These are phyloP conservation scores for Dinoponera quadriceps DNA, from an alignment of 1,140 invertebrate genomes.

Conservation along the genomic window DNA sequence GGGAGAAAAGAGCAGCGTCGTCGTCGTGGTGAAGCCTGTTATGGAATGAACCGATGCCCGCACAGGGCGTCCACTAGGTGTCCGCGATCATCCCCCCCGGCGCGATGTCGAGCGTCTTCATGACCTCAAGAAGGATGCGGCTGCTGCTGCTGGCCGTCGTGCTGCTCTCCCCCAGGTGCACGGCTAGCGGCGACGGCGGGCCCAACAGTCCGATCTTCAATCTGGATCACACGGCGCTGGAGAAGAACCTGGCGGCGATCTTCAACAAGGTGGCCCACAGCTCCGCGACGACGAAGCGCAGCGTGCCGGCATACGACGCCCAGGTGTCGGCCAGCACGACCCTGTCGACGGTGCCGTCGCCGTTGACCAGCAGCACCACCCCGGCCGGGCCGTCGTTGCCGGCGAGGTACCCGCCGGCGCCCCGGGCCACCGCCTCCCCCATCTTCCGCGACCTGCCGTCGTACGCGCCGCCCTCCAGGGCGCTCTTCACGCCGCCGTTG, in stretches of 20 bases:
- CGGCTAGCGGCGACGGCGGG: conserved; percentile 76
- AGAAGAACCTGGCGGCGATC: conserved; percentile 88
- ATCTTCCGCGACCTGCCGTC: conserved; percentile 88
- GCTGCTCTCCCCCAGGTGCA: conserved; percentile 44
- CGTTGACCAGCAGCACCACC: conserved; percentile 86
- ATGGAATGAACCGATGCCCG: conserved; percentile 72
- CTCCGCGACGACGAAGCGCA: conserved; percentile 88
- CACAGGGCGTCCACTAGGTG: conserved; percentile 25
- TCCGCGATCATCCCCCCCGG: conserved; percentile 42
- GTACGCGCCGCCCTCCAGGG: conserved; percentile 92
- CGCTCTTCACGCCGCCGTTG: conserved; percentile 92
- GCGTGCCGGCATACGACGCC: conserved; percentile 88
- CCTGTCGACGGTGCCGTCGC: conserved; percentile 88
- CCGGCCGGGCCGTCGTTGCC: conserved; percentile 74
- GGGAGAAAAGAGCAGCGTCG: neutral
- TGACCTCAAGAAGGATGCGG: conserved; percentile 64
- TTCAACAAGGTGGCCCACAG: conserved; percentile 90
- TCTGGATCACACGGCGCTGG: conserved; percentile 84
- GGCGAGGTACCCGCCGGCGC: conserved; percentile 75
- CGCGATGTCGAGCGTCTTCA: conserved; percentile 57
- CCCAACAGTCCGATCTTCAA: conserved; percentile 82
- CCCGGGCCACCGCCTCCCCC: conserved; percentile 79
- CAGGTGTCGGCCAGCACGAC: conserved; percentile 86
- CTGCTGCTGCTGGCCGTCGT: conserved; percentile 24
- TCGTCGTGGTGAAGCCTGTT: conserved; percentile 39